phyloP scores from a whole-genome alignment of 1,140 invertebrate genomes.

The Drosophila asahinai region DNA sequence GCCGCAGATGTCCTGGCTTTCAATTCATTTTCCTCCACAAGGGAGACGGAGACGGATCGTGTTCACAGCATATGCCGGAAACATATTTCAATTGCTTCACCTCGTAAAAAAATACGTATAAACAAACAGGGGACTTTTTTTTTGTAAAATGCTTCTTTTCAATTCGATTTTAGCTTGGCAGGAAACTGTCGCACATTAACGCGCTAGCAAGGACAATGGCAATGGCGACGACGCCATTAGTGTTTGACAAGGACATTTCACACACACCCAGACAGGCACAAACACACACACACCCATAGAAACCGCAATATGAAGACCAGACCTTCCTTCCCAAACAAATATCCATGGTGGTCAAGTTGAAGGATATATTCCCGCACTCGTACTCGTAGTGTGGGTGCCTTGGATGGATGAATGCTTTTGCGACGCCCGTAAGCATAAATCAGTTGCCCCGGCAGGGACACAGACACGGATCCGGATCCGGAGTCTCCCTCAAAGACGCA shows the following conservation, averaged over 20 bases:
- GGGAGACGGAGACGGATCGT: conserved; percentile 28
- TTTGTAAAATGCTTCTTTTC: conserved; percentile 42
- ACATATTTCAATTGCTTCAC: conserved; percentile 64
- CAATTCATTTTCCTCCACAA: conserved; percentile 17
- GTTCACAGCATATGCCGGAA: conserved; percentile 21
- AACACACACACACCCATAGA: conserved; percentile 36
- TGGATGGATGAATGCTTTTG: conserved; percentile 46
- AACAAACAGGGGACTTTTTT: conserved; percentile 34
- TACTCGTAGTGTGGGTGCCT: conserved; percentile 28
- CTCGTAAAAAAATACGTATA: conserved; percentile 40
- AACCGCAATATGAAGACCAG: conserved; percentile 50
- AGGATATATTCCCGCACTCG: conserved; percentile 38
- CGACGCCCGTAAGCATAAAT: conserved; percentile 64
- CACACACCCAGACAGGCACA: conserved; percentile 37
- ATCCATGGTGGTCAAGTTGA: conserved; percentile 53
- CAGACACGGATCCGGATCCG: background rate
- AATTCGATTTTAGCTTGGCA: conserved; percentile 66
- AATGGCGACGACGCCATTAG: conserved; percentile 75
- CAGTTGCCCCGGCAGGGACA: conserved; percentile 21
- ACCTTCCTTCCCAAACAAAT: conserved; percentile 16
- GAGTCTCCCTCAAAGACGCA: background rate
- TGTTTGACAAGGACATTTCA: conserved; percentile 77
- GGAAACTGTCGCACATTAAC: conserved; percentile 75
- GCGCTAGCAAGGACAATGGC: conserved; percentile 73
- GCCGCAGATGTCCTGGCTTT: conserved; percentile 21